A percentile compares a stretch with the other conserved stretches of the same genome.
Conservation (phyloP, 1,140 invertebrate species). For the Thrips palmi region DNA sequence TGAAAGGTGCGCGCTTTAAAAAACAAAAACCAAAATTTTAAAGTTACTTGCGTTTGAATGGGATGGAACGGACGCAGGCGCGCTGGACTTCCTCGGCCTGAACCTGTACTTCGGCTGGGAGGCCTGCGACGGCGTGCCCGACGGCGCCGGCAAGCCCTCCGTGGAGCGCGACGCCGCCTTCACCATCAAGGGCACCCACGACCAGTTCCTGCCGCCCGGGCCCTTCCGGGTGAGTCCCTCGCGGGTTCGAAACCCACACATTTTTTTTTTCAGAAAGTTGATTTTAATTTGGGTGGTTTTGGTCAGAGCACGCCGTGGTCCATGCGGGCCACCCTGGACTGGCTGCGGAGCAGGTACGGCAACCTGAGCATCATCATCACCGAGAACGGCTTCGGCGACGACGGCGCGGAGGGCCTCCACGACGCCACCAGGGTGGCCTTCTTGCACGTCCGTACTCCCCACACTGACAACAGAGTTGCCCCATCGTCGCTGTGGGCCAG, state of each 20-base stretch:
- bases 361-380: constrained; percentile 33
- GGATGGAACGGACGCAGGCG: too few relatives aligned
- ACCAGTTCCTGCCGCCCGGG: too few relatives aligned
- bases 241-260: constrained; percentile 1
- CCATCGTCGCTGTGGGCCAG: too few relatives aligned
- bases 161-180: too few relatives aligned
- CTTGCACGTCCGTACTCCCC: too few relatives aligned
- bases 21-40: too few relatives aligned
- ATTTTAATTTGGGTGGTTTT: too few relatives aligned
- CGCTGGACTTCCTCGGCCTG: constrained; percentile 24
- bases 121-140: not conserved
- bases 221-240: not conserved
- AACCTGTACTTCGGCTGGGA: constrained; percentile 18
- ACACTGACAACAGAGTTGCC: too few relatives aligned
- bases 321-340: constrained; percentile 38
- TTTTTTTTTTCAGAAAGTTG: constrained; percentile 7
- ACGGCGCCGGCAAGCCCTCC: too few relatives aligned
- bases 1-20: constrained; percentile 27
- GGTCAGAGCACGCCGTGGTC: constrained; percentile 37
- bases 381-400: constrained; percentile 37
- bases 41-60: too few relatives aligned
- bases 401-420: constrained; percentile 24
- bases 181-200: too few relatives aligned
- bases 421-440: constrained; percentile 27
- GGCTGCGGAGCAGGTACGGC: constrained; percentile 32